Base-by-base conservation (phyloP, 2,888 invertebrate genomes). In the Eurytoma adleriae region DNA sequence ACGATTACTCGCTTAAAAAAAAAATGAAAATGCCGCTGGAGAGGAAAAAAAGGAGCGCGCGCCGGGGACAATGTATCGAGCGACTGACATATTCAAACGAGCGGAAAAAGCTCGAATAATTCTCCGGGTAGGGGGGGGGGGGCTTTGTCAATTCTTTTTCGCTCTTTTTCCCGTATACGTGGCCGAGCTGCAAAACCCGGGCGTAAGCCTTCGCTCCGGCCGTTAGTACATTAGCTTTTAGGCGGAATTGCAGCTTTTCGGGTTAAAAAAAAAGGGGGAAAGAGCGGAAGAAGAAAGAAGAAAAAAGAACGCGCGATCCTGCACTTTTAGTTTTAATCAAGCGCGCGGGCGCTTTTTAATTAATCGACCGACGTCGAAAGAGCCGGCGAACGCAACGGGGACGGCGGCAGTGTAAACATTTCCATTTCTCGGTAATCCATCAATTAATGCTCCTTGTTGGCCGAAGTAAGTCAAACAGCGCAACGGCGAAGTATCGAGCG, bases 101-200 rank as follows among this genome's bases (percentile, higher is more conserved):
- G 62, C 62, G 52, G 59, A 80, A 80, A 77, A 76, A 80, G 68
- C 72, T 62, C 61, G 76, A 80, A 80, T 77, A 80, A 76, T 80
- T 80, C 68, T 27, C 18, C 20, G 16, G 40, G 52, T 1, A 52
- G 48, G 40, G 48, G 48, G 13, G 20, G 14, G 59, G 56, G 40
- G 66, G 59, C 61, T 71, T 61, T 76, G 54, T 72, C 67, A 27
- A 52, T 66, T 66, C 72, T 71, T 59, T 52, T 14, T 4, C 52
- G 24, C 18, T 13, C 10, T 13, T 72, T 62, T 54, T 20, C 66
- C 50, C 57, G 16, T 10, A 18, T 10, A n/a, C 66, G 50, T 48
- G 16, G n/a, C 24, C 24, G 48, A 48, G 57, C 61, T 50, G 54
- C 48, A 57, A 56, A 71, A 67, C 24, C n/a, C n/a, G 24, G 10